phyloP scores from a whole-genome alignment of 2,113 vertebrate genomes.

The Marmota flaviventris region DNA sequence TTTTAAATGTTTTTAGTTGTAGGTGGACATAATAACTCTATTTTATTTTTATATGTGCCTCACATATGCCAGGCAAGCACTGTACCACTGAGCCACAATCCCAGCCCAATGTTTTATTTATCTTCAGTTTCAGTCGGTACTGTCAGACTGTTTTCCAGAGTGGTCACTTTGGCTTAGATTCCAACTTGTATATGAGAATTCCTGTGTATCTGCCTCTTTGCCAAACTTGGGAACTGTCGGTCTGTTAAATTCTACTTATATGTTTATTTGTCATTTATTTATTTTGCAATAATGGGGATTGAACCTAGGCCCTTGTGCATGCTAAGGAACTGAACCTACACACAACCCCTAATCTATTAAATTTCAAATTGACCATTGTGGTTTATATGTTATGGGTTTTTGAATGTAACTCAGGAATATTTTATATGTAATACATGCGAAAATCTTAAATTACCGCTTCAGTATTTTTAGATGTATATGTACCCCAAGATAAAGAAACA shows the following conservation, averaged over 20 bases:
- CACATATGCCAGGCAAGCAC: no score
- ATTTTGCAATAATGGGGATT: no score
- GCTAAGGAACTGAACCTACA: no score
- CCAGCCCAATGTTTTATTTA: background rate
- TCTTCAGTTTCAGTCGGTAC: conserved; percentile 7
- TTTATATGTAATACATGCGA: conserved; percentile 6
- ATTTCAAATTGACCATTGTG: background rate
- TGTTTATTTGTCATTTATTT: background rate
- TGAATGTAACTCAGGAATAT: background rate
- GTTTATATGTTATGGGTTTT: background rate
- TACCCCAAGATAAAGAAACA: background rate
- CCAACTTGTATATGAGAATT: background rate
- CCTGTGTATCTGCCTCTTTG: background rate
- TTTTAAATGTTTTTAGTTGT: background rate
- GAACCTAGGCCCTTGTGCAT: no score
- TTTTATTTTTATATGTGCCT: no score
- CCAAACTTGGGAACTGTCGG: background rate
- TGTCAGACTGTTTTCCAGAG: conserved; percentile 14
- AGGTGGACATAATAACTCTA: no score
- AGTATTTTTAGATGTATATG: background rate
- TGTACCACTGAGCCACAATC: no score
- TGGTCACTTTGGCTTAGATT: background rate
- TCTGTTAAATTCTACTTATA: background rate
- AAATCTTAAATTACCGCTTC: background rate
- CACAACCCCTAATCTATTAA: no score